Evolutionary conservation across 2,113 vertebrate species (phyloP).

Genomic region (Chionis minor): DNA sequence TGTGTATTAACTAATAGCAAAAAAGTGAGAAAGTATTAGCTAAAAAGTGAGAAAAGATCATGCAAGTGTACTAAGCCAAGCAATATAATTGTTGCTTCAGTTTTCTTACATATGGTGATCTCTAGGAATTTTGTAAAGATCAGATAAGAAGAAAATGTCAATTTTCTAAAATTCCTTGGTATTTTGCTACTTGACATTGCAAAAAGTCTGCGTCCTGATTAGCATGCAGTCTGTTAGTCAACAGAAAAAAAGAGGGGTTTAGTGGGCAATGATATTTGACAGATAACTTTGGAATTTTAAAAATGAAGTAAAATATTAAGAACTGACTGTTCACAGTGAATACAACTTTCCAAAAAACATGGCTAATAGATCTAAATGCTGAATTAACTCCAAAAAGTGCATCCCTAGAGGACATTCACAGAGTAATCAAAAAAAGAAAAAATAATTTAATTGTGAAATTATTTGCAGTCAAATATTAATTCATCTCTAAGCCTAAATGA

Average conservation of each 20-base stretch:
- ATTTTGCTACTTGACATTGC: not conserved
- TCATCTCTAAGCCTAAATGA: not conserved
- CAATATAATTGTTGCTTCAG: not conserved
- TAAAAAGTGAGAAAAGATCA: not conserved
- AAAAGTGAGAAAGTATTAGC: not conserved
- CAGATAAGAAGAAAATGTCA: not conserved
- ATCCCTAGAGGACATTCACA: not conserved
- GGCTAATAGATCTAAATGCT: not conserved
- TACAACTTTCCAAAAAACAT: not conserved
- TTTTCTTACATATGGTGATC: not conserved
- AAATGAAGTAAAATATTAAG: not conserved
- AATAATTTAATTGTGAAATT: not conserved
- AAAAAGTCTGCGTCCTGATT: not conserved
- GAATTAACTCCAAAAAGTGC: not conserved
- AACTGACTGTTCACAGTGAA: not conserved
- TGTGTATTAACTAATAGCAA: not conserved
- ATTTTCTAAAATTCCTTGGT: not conserved
- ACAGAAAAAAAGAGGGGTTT: not conserved
- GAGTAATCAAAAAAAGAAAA: not conserved
- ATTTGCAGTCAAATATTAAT: not conserved
- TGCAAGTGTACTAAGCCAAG: not conserved
- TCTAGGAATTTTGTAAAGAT: not conserved
- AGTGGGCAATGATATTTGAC: not conserved
- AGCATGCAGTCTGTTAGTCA: not conserved
- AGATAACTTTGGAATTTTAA: not conserved